Percentiles rank a stretch among this genome's conserved stretches.
phyloP scores from a whole-genome alignment of 2,113 vertebrate species.

The Anhinga anhinga region DNA sequence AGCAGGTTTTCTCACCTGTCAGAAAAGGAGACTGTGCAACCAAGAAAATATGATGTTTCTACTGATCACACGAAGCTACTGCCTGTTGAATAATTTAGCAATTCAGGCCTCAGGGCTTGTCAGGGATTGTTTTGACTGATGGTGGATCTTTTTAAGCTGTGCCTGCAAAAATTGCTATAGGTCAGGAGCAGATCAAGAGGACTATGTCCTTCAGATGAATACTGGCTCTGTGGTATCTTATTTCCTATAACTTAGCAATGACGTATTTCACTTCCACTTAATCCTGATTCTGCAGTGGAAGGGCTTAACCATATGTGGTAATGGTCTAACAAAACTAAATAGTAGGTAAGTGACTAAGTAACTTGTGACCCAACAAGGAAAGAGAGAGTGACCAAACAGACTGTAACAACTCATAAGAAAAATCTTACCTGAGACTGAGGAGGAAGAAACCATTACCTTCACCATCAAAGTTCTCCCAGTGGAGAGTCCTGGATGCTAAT shows the following conservation, averaged over 20 bases:
- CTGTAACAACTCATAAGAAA: neutral
- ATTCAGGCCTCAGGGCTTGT: neutral
- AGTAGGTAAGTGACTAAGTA: neutral
- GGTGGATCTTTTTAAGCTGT: neutral
- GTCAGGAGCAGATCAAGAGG: neutral
- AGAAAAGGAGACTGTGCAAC: neutral
- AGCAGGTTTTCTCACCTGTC: neutral
- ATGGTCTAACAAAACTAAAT: neutral
- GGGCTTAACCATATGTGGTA: rapidly evolving
- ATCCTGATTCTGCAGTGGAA: neutral
- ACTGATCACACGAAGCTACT: neutral
- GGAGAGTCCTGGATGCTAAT: neutral
- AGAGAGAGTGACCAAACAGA: neutral
- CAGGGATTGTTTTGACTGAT: neutral
- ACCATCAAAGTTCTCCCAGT: neutral
- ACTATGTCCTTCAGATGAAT: neutral
- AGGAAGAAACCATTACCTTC: neutral
- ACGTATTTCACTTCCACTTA: neutral
- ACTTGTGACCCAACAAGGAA: neutral
- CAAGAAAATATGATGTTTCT: neutral
- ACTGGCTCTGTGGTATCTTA: neutral
- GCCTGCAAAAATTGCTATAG: neutral
- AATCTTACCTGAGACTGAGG: neutral
- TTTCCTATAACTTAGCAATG: neutral
- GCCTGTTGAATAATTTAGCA: neutral